phyloP scores from a whole-genome alignment of 1,140 invertebrate genomes.

The Reticulitermes speratus region DNA sequence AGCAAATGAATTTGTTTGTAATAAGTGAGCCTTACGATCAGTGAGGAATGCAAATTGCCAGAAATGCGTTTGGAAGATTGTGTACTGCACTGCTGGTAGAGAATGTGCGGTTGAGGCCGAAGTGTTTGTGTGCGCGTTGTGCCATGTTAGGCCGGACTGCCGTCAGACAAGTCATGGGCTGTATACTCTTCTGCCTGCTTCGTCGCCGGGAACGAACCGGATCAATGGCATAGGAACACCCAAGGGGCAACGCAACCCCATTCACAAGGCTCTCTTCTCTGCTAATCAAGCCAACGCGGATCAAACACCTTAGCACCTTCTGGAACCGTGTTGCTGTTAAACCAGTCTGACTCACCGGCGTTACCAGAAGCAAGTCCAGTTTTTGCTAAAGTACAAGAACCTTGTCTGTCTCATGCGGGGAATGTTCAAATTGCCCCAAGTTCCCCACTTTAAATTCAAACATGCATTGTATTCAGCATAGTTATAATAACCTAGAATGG shows the following conservation, averaged over 20 bases:
- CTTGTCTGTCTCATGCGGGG: no score
- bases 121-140: neutral
- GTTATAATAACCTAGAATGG: no score
- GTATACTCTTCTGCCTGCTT: neutral
- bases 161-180: neutral
- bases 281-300: neutral
- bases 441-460: no score
- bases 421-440: no score
- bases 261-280: neutral
- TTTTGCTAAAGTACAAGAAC: no score
- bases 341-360: neutral
- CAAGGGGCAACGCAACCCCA: neutral
- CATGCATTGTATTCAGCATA: no score
- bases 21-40: no score
- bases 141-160: neutral
- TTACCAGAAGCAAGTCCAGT: neutral
- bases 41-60: no score
- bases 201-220: neutral
- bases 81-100: no score
- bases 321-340: neutral
- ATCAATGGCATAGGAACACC: neutral
- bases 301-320: neutral
- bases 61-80: no score
- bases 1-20: no score
- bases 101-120: no score